Conservation (phyloP, 1,140 invertebrate genomes). For the Leptestheria dahalacensis region DNA sequence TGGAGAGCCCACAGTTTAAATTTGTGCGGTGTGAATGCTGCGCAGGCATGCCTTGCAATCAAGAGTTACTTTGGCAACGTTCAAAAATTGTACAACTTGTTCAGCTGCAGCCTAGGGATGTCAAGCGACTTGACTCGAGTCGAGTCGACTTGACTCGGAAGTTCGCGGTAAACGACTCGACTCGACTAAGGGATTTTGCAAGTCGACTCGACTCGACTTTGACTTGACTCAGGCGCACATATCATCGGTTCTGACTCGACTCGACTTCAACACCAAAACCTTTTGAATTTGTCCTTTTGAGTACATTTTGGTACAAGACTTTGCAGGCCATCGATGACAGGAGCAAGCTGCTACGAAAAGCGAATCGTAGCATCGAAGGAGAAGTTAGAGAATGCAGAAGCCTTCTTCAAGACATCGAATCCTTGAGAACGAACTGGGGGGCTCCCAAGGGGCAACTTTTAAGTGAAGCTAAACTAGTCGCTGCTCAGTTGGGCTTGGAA, state of each 20-base stretch:
- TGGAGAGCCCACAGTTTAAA: slow-evolving; percentile 14
- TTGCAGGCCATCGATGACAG: slow-evolving; percentile 5
- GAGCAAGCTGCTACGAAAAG: slow-evolving; percentile 2
- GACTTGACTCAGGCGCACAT: no score
- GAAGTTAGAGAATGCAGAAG: slow-evolving; percentile 5
- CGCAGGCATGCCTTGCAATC: slow-evolving; percentile 10
- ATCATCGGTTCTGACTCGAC: neutral
- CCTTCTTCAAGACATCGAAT: neutral
- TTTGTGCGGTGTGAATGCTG: slow-evolving; percentile 17
- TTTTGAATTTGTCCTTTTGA: slow-evolving; percentile 9
- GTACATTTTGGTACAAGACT: slow-evolving; percentile 8
- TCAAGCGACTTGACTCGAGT: no score
- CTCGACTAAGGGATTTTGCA: no score
- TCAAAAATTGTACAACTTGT: slow-evolving; percentile 16
- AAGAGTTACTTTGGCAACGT: slow-evolving; percentile 14
- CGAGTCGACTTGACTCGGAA: no score
- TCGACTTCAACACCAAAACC: neutral
- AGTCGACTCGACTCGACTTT: no score
- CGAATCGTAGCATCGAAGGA: slow-evolving; percentile 4
- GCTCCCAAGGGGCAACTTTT: no score
- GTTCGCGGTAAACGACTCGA: no score
- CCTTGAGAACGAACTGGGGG: slow-evolving; percentile 6
- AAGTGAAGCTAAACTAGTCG: slow-evolving; percentile 8
- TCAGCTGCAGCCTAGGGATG: slow-evolving; percentile 7
- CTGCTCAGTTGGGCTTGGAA: slow-evolving; percentile 6